Base-by-base conservation (phyloP, 2,888 invertebrate genomes). In the Capitulum mitella region DNA sequence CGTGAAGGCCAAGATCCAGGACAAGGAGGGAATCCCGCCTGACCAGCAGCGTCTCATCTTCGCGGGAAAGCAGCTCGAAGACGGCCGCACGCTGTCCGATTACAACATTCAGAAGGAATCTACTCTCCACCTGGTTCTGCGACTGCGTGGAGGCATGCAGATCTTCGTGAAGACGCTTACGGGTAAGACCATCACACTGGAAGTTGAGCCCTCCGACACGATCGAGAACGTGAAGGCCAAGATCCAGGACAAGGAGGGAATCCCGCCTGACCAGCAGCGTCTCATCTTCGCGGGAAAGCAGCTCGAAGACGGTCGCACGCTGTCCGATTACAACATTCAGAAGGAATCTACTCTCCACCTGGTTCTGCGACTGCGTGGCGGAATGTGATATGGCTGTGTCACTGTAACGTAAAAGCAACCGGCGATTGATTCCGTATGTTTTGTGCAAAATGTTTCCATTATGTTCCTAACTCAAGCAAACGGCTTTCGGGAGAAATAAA, bases 1-100 rank as follows among this genome's bases (percentile, higher is more conserved):
- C 97, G 97, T 79, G 97, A 96, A 86, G 97, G 97, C 87, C 87
- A 97, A 84, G 97, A 97, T 88, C 97, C 97, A 90, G 97, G 95
- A 5, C 91, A 95, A 78, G 96, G 96, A 51, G 22, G 88, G 89
- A 1, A 89, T 90, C 81, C 89, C 89, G 0, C 89, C 89, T 79
- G 87, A 89, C 83, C 89, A 89, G 83, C 89, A 89, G 83, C 84
- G 89, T 80, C 83, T 90, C 77, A 90, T 89, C 83, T 89, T 89
- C 83, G 88, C 88, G 82, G 89, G 89, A 34, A 89, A 89, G 83
- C 89, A 90, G 84, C 83, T 89, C 80, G 89, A 89, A 83, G 88
- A 88, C 85, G 88, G 87, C 3, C 85, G 87, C 32, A 88, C 87
- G 14, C 83, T 88, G 64, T 86, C 86, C 26, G 88, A 89, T 82